Evolutionary conservation across 2,797 vertebrate genomes (phyloP).

Genomic region (Nothura maculosa): DNA sequence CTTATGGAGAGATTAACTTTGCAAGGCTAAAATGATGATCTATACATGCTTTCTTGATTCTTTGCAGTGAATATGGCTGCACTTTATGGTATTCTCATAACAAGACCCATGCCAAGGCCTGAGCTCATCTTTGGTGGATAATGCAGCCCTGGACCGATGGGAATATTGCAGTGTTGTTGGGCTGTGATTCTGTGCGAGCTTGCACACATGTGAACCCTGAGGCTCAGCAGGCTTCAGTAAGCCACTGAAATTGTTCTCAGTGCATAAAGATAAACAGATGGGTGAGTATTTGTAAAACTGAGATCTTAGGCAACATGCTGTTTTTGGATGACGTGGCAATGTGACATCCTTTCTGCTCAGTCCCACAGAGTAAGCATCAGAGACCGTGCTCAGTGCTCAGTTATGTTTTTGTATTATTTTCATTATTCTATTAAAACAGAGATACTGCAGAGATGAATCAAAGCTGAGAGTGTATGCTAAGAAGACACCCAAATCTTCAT

Average conservation of each 20-base stretch:
- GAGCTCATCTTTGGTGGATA: slow-evolving; percentile 10
- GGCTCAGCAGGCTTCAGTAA: slow-evolving; percentile 19
- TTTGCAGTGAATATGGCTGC: neutral
- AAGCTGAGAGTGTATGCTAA: neutral
- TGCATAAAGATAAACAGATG: slow-evolving; percentile 35
- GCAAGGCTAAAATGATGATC: neutral
- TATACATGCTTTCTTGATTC: neutral
- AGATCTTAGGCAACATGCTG: neutral
- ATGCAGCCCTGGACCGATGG: neutral
- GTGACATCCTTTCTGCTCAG: neutral
- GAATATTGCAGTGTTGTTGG: neutral
- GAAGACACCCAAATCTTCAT: neutral
- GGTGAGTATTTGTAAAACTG: neutral
- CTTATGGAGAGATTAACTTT: neutral
- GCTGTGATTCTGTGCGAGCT: neutral
- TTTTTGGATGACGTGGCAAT: neutral
- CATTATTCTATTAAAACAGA: neutral
- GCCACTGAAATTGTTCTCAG: neutral
- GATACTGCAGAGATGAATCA: neutral
- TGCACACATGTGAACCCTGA: neutral
- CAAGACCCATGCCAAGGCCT: neutral
- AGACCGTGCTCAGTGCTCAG: neutral
- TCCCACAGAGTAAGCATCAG: neutral
- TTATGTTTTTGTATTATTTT: neutral
- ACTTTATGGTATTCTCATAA: neutral